Evolutionary conservation across 2,797 vertebrate species (phyloP), one percentile per base, ranked within the genome.

Genomic region (Syngnathus acus): DNA sequence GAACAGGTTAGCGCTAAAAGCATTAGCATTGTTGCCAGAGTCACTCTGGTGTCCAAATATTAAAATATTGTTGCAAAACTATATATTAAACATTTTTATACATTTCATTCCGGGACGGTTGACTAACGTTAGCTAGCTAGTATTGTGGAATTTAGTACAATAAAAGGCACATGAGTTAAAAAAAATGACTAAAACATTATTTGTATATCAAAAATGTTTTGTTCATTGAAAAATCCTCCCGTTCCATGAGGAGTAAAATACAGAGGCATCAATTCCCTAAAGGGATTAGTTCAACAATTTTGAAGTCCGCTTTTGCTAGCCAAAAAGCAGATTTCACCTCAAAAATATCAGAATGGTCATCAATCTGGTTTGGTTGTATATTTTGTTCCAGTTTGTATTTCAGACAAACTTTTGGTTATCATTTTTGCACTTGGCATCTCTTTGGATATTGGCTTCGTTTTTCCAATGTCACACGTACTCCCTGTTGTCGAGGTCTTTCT

Each of bases 401-500:
- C 26, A 32, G 26, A 32, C 26, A 3, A 32, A 3, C 3, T 32
- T 32, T 32, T 32, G 26, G 26, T 32, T 32, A 3, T 32, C 26
- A 32, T 32, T 32, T 32, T 32, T 32, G 26, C 2, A 32, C 26
- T 32, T 32, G 2, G 26, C 26, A 32, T 32, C 26, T 26, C 26
- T 42, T 42, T 42, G 9, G 9, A 42, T 10, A 42, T 8, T 42
- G 40, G 3, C 40, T 42, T 6, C 19, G 47, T 50, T 50, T 50
- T 50, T n/a, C 50, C 50, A 51, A 9, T 9, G 26, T 86, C 47
- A 88, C 64, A 85, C 77, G 9, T 84, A 83, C 9, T 86, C 73
- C 65, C 65, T 10, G 70, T 48, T 87, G 55, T 88, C 86, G 0
- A 63, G 42, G 26, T 86, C 82, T 42, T 85, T 77, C 60, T 89